A percentile compares a stretch with the other conserved stretches of the same genome.
phyloP scores from a whole-genome alignment of 2,888 invertebrate genomes.

The Eulithis prunata region DNA sequence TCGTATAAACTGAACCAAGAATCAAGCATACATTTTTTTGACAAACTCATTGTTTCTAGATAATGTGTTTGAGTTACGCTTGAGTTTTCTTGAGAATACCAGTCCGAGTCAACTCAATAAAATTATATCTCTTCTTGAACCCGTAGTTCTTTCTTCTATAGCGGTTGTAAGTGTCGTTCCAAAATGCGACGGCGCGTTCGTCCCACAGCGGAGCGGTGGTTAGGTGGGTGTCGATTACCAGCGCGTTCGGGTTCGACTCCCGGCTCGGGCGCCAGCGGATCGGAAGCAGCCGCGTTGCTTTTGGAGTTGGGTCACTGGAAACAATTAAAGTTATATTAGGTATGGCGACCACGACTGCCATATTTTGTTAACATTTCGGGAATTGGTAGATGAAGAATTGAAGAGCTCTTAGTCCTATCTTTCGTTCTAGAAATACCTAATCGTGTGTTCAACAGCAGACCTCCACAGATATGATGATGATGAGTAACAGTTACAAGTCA shows the following conservation, averaged over 20 bases:
- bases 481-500: too few relatives aligned
- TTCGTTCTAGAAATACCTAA: too few relatives aligned
- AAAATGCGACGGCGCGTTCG: slow-evolving; percentile 57
- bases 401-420: too few relatives aligned
- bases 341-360: not conserved
- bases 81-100: too few relatives aligned
- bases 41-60: too few relatives aligned
- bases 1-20: too few relatives aligned
- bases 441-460: too few relatives aligned
- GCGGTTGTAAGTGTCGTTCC: slow-evolving; percentile 72
- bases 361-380: too few relatives aligned
- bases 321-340: slow-evolving; percentile 2
- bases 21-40: too few relatives aligned
- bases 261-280: slow-evolving; percentile 70
- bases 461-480: too few relatives aligned
- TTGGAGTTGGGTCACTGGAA: slow-evolving; percentile 75
- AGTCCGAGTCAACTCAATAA: slow-evolving; percentile 32
- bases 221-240: slow-evolving; percentile 64
- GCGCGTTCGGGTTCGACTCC: slow-evolving; percentile 63
- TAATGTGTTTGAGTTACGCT: too few relatives aligned
- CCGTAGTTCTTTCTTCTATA: slow-evolving; percentile 63
- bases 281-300: slow-evolving; percentile 56
- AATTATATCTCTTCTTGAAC: slow-evolving; percentile 36
- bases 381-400: too few relatives aligned
- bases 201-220: slow-evolving; percentile 69